Percentiles rank a stretch among this genome's conserved stretches.
Evolutionary conservation across 1,140 invertebrate genomes (phyloP).

Genomic region (Bombyx mandarina): DNA sequence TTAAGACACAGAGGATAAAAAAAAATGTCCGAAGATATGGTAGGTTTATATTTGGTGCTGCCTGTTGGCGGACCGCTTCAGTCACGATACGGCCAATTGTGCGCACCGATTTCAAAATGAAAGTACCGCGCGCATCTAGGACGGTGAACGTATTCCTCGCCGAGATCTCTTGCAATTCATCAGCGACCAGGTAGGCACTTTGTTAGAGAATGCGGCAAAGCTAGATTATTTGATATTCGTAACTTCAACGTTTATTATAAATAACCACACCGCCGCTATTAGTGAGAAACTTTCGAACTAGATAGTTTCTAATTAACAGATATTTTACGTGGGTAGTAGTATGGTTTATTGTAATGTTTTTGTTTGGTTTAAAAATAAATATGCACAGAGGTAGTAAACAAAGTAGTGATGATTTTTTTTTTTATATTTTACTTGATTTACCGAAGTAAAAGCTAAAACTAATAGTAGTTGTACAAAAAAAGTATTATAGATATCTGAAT

Average conservation of each 20-base stretch:
- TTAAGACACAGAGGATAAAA: too few species aligned
- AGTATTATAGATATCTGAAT: too few species aligned
- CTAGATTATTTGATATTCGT: slow-evolving; percentile 44
- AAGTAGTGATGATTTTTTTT: too few species aligned
- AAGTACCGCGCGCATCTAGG: slow-evolving; percentile 68
- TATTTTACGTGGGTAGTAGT: neutral
- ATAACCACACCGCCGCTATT: slow-evolving; percentile 11
- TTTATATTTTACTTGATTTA: too few species aligned
- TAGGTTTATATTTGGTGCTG: slow-evolving; percentile 2
- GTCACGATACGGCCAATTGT: slow-evolving; percentile 65
- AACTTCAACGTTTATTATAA: slow-evolving; percentile 30
- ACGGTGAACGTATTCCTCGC: slow-evolving; percentile 66
- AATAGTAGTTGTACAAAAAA: too few species aligned
- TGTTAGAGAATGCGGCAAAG: slow-evolving; percentile 35
- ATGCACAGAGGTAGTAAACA: too few species aligned
- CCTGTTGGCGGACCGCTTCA: slow-evolving; percentile 41
- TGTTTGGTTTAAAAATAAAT: too few species aligned
- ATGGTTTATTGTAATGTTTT: too few species aligned
- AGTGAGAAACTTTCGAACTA: slow-evolving; percentile 26
- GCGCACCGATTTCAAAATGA: slow-evolving; percentile 68
- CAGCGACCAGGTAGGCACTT: slow-evolving; percentile 23
- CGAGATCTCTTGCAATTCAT: slow-evolving; percentile 62
- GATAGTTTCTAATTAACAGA: slow-evolving; percentile 31
- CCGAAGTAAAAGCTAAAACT: too few species aligned
- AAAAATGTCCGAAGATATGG: too few species aligned